Base-by-base conservation (phyloP, 1,140 invertebrate species). In the Solen grandis region DNA sequence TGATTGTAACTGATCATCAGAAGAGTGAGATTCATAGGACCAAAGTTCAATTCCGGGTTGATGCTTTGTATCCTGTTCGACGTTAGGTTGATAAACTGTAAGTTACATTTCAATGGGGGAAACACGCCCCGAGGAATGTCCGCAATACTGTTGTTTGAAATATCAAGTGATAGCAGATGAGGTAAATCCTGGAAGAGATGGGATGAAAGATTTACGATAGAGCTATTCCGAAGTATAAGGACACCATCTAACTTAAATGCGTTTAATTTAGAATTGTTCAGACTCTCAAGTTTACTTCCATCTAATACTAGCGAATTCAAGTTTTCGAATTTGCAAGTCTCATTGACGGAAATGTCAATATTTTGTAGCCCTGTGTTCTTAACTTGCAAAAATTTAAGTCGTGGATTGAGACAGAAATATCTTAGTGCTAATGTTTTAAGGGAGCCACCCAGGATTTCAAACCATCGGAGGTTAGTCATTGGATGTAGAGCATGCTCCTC, bases 181-280 rank as follows among this genome's bases (percentile, higher is more conserved):
- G 55, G 19, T 19, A 75, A 46, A 13, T 60, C 73, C 33, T 46
- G 25, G 25, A 75, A 75, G 36, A 25, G 10, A 14, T 63, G 19
- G 0, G 22, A 46, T 1, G 55, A 38, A n/a, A 75, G 31, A 13
- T 25, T 5, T 33, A 33, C 31, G 35, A 75, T 62, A 4, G 57
- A 75, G 27, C 22, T 33, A 54, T 75, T 41, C 16, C 13, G 19
- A 0, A 75, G 19, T 14, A 27, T 2, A 10, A 75, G 19, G 13
- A 75, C 55, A n/a, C 73, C 73, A 35, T 75, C 50, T 27, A 75
- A n/a, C 14, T 46, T 46, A 33, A 29, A 63, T 27, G 35, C 2
- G 31, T 75, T 54, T 36, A 75, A 75, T 22, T 41, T 63, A 25
- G 27, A 59, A 33, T 52, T 52, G 1, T 16, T 52, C 5, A 75